Evolutionary conservation across 2,888 invertebrate species (phyloP), one percentile per base, ranked within the genome.

Genomic region (Argynnis bischoffii): DNA sequence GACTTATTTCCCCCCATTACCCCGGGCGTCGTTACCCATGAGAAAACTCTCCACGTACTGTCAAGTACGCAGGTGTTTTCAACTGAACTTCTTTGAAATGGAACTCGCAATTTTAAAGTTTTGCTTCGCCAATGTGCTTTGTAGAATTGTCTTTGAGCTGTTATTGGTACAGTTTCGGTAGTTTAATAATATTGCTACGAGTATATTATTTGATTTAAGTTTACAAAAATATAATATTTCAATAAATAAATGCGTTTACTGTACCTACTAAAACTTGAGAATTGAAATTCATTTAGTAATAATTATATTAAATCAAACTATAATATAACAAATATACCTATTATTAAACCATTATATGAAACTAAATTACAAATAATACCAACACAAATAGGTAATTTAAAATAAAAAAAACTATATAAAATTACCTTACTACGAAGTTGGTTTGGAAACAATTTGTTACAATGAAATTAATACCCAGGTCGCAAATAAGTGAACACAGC

Each of bases 1-100:
- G 87, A 88, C 85, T 89, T 88, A 89, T 89, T 84, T 86, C 81
- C 85, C 79, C 82, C 88, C 88, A 89, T 90, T 90, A 88, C 85
- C 79, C 81, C 75, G 79, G 77, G 74, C 72, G 77, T 76, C 77
- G 77, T 66, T 67, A 68, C 70, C 67, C 76, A 72, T 73, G 70
- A 79, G 80, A 78, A 82, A 88, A 90, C 83, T 88, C 86, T 82
- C 79, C 82, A 82, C 84, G 81, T 82, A 80, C 78, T 81, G 87
- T 85, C 61, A 53, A 61, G 51, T 61, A 61, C 85, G 80, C 89
- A 89, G 88, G 87, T 89, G 88, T 81, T 83, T 77, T 77, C 77
- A 83, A 79, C 79, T 76, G 78, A 81, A 83, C 77, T 79, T 76
- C 72, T 71, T 76, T 74, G 75, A 75, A 78, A 80, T 74, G 77